Percentiles rank a stretch among this genome's conserved stretches.
Evolutionary conservation across 2,113 vertebrate species (phyloP).

Genomic region (Lasiurus borealis): DNA sequence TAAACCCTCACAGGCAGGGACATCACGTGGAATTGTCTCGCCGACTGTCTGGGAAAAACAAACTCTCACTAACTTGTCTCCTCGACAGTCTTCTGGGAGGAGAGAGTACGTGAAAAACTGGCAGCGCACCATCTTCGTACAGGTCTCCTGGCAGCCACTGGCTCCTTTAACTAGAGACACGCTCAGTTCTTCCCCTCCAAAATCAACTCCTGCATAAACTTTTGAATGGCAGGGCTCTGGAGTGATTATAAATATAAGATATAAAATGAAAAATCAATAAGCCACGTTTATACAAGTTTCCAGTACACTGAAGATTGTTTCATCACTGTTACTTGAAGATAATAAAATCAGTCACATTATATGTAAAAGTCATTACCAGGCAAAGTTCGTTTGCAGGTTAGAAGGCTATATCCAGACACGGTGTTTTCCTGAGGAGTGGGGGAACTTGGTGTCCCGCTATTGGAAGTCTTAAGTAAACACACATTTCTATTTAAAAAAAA

Average conservation of each 20-base stretch:
- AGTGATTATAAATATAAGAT: background rate
- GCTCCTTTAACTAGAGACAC: constrained; percentile 76
- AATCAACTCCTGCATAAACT: constrained; percentile 78
- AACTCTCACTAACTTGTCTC: constrained; percentile 81
- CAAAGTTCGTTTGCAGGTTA: constrained; percentile 83
- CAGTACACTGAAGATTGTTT: background rate
- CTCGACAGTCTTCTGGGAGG: constrained; percentile 80
- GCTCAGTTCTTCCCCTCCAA: constrained; percentile 85
- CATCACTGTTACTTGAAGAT: background rate
- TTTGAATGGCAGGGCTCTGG: constrained; percentile 82
- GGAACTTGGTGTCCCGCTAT: constrained; percentile 81
- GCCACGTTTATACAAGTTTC: background rate
- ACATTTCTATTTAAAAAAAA: constrained; percentile 82
- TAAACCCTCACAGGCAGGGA: background rate
- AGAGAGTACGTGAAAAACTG: constrained; percentile 88
- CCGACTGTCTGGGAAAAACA: background rate
- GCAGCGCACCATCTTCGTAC: constrained; percentile 86
- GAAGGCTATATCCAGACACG: constrained; percentile 86
- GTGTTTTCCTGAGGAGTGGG: constrained; percentile 74
- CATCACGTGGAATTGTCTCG: background rate
- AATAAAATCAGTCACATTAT: background rate
- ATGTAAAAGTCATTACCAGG: constrained; percentile 84
- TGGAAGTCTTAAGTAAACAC: constrained; percentile 88
- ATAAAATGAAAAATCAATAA: background rate
- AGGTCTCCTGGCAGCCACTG: constrained; percentile 85